Base-by-base conservation (phyloP, 2,888 invertebrate genomes). In the Acronicta alni region DNA sequence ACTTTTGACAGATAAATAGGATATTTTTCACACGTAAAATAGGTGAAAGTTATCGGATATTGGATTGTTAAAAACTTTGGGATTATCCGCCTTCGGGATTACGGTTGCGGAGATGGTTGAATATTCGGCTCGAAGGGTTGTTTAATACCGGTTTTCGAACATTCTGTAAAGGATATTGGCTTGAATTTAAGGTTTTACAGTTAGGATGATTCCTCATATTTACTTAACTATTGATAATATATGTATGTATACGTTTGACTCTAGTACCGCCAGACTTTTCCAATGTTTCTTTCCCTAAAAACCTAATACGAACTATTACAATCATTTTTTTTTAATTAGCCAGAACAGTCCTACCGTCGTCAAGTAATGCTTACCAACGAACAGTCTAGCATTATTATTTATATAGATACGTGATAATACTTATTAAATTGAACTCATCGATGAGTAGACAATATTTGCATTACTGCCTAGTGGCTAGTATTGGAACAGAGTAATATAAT, bases 1-100 rank as follows among this genome's bases (percentile, higher is more conserved):
- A 69, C 77, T 57, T 67, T 64, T 72, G 68, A 72, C 59, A 69
- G 72, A 68, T 75, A 79, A 64, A 73, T 71, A 74, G 79, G 64
- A 66, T 67, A 68, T 75, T 79, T 76, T 76, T 75, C 69, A 72
- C 57, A 67, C 69, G 66, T 59, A 74, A 76, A 77, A 67, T 70
- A 67, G 64, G 56, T 42, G 55, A 76, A 72, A 72, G 61, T 57
- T 66, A 67, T 68, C 60, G 53, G 56, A 57, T 66, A 57, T 63
- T 55, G 63, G 44, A 61, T 58, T 60, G 66, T 72, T 75, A 51
- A 67, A 59, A 75, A 69, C 26, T 52, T 17, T 32, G 12, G 67
- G 48, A 67, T 60, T 54, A 64, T 52, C 63, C 51, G 41, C 20
- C 41, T 51, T 57, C 18, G 44, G 57, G 53, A 59, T 46, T 48